Evolutionary conservation across 2,888 invertebrate genomes (phyloP).

Genomic region (Shargacucullia verbasci): DNA sequence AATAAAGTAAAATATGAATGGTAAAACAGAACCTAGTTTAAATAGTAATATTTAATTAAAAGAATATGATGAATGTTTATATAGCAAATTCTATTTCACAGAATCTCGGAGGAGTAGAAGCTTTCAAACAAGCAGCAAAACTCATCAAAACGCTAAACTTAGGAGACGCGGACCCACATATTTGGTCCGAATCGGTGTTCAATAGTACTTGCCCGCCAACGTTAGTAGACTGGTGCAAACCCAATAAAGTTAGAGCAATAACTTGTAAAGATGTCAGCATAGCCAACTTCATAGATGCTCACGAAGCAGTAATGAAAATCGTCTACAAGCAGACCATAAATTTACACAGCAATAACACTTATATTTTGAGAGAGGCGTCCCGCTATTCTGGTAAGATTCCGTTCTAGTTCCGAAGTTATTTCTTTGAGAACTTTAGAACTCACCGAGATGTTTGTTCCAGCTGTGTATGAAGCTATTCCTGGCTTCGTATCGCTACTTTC

Average conservation of each 20-base stretch:
- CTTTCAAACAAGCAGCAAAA: constrained; percentile 84
- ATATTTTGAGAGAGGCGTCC: constrained; percentile 81
- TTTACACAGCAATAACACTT: constrained; percentile 84
- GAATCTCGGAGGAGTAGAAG: constrained; percentile 83
- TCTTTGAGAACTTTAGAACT: constrained; percentile 34
- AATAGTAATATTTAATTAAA: no score
- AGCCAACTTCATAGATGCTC: constrained; percentile 86
- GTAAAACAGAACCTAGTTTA: no score
- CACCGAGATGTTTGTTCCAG: constrained; percentile 64
- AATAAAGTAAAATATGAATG: no score
- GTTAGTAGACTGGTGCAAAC: constrained; percentile 85
- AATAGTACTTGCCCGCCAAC: constrained; percentile 82
- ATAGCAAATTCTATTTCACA: constrained; percentile 56
- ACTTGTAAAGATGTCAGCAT: constrained; percentile 88
- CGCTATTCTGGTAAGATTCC: constrained; percentile 81
- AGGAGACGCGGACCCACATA: constrained; percentile 79
- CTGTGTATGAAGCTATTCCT: constrained; percentile 87
- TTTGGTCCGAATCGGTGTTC: constrained; percentile 84
- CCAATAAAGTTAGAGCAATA: constrained; percentile 80
- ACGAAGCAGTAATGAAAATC: constrained; percentile 85
- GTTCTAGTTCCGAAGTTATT: constrained; percentile 30
- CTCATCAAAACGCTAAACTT: constrained; percentile 80
- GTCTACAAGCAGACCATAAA: constrained; percentile 82
- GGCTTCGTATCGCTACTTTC: constrained; percentile 86
- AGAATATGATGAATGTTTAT: not conserved